Percentiles rank a stretch among this genome's conserved stretches.
Conservation (phyloP, 2,113 vertebrate species). For the rabbit (Oryctolagus cuniculus) region DNA sequence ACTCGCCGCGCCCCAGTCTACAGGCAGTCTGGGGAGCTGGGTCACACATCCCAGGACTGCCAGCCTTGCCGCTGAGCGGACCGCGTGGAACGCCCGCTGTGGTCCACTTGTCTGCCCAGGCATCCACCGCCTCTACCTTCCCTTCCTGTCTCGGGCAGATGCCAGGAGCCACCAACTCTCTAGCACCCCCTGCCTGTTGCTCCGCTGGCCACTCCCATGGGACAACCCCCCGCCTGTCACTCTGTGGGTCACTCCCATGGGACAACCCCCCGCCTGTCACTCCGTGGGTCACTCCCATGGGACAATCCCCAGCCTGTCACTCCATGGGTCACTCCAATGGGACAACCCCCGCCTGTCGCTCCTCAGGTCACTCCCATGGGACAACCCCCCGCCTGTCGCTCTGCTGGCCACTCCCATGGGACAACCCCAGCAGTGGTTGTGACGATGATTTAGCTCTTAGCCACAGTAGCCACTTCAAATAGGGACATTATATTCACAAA, state of each 20-base stretch:
- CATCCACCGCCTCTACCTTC: background rate
- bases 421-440: background rate
- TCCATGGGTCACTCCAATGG: too few relatives aligned
- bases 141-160: background rate
- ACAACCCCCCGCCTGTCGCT: too few relatives aligned
- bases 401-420: too few relatives aligned
- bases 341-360: too few relatives aligned
- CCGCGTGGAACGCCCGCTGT: too few relatives aligned
- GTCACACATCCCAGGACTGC: fast-evolving
- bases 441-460: background rate
- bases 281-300: too few relatives aligned
- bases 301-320: too few relatives aligned
- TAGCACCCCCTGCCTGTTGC: background rate
- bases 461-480: background rate
- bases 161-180: background rate
- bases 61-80: background rate
- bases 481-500: constrained; percentile 24
- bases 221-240: too few relatives aligned
- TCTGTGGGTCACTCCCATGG: too few relatives aligned
- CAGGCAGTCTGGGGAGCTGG: background rate
- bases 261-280: too few relatives aligned
- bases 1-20: background rate
- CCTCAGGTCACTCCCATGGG: too few relatives aligned
- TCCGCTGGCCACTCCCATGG: too few relatives aligned
- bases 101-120: background rate